phyloP scores from a whole-genome alignment of 1,140 invertebrate genomes.

The Acromyrmex echinatior region DNA sequence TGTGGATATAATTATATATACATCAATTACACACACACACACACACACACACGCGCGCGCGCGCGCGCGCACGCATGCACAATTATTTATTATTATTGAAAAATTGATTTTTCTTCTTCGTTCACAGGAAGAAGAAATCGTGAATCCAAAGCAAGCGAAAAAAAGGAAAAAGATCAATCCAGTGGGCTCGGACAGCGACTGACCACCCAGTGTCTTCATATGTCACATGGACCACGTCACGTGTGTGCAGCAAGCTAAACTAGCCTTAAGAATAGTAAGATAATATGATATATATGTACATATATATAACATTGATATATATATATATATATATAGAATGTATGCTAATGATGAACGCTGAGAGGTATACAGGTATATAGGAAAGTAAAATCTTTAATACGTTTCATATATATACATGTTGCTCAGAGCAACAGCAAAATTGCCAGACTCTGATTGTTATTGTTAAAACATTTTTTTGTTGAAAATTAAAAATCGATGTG shows the following conservation, averaged over 20 bases:
- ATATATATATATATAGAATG: conserved; percentile 72
- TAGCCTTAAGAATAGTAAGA: conserved; percentile 85
- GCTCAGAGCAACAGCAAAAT: conserved; percentile 58
- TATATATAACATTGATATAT: not conserved
- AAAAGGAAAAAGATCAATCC: conserved; percentile 93
- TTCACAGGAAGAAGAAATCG: conserved; percentile 93
- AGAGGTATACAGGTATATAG: conserved; percentile 55
- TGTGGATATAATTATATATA: not conserved
- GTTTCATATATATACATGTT: conserved; percentile 64
- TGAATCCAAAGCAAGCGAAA: conserved; percentile 94
- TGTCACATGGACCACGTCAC: conserved; percentile 83
- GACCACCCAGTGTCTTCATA: conserved; percentile 87
- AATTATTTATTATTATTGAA: not conserved
- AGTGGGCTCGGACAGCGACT: conserved; percentile 95
- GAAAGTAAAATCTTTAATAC: conserved; percentile 56
- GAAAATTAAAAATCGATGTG: not conserved
- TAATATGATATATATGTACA: conserved; percentile 81
- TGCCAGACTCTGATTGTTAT: conserved; percentile 69
- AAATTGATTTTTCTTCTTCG: conserved; percentile 50
- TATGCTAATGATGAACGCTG: conserved; percentile 66
- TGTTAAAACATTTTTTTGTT: conserved; percentile 58
- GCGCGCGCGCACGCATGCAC: too few species aligned
- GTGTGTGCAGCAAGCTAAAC: conserved; percentile 84
- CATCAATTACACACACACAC: too few species aligned
- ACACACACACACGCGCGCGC: too few species aligned